A percentile compares a stretch with the other conserved stretches of the same genome.
Evolutionary conservation across 2,797 vertebrate species (phyloP).

Genomic region (Anas bahamensis): DNA sequence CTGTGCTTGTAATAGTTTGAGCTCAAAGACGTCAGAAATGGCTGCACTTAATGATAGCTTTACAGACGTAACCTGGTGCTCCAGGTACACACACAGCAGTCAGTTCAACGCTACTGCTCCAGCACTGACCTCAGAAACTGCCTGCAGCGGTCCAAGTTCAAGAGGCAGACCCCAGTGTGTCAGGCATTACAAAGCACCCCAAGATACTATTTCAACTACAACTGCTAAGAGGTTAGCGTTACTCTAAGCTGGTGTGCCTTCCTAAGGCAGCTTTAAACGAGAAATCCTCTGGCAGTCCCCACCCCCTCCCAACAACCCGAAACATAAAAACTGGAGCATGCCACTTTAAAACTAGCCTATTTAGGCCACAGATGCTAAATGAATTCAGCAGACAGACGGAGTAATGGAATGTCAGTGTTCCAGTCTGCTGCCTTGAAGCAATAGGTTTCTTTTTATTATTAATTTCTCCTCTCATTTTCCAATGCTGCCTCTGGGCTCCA

Average conservation of each 20-base stretch:
- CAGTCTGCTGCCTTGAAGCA: conserved; percentile 79
- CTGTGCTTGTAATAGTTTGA: too few relatives aligned
- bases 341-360: conserved; percentile 77
- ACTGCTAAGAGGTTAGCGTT: neutral
- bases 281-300: conserved; percentile 42
- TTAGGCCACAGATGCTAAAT: conserved; percentile 81
- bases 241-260: neutral
- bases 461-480: conserved; percentile 79
- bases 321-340: conserved; percentile 58
- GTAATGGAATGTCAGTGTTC: conserved; percentile 80
- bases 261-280: conserved; percentile 1
- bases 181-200: neutral
- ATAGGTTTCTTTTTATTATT: conserved; percentile 74
- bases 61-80: neutral
- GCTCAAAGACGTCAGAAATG: neutral
- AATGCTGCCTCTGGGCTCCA: conserved; percentile 73
- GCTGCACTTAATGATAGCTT: neutral
- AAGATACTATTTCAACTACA: neutral
- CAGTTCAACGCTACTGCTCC: neutral
- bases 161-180: neutral
- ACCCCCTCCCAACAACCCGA: neutral
- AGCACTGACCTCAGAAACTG: neutral
- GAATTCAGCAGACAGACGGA: conserved; percentile 80
- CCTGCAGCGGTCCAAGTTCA: neutral
- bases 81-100: neutral